Percentiles rank a stretch among this genome's conserved stretches.
Evolutionary conservation across 2,888 invertebrate species (phyloP).

Genomic region (Volucella bombylans): DNA sequence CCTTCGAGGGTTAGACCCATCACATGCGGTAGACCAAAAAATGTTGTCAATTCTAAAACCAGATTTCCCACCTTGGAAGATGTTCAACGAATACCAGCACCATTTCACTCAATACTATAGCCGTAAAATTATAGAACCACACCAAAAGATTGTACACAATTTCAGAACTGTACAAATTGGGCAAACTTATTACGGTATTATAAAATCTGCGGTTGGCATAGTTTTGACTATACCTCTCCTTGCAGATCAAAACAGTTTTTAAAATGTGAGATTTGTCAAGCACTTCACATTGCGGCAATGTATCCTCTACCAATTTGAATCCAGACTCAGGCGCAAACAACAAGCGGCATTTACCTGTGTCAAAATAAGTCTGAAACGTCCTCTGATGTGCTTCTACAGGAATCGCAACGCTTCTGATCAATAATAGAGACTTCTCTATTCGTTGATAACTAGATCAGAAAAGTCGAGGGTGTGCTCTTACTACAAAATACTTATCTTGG

Average conservation of each 20-base stretch:
- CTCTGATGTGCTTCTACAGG: too few relatives aligned
- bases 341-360: not conserved
- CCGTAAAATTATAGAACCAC: too few relatives aligned
- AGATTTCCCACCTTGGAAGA: not conserved
- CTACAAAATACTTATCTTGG: too few relatives aligned
- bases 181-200: not conserved
- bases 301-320: conserved; percentile 1
- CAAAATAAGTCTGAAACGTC: not conserved
- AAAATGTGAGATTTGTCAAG: conserved; percentile 1
- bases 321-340: not conserved
- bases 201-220: conserved; percentile 1
- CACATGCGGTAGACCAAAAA: not conserved
- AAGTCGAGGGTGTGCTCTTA: too few relatives aligned
- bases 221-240: not conserved
- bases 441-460: too few relatives aligned
- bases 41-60: not conserved
- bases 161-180: not conserved
- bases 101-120: too few relatives aligned
- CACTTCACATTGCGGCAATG: not conserved
- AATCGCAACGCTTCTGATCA: too few relatives aligned
- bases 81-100: not conserved
- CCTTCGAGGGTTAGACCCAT: not conserved
- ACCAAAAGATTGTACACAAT: too few relatives aligned
- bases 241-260: conserved; percentile 17
- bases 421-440: too few relatives aligned